Percentiles rank a stretch among this genome's conserved stretches.
Conservation (phyloP, 2,113 vertebrate genomes). For the Antidorcas marsupialis region DNA sequence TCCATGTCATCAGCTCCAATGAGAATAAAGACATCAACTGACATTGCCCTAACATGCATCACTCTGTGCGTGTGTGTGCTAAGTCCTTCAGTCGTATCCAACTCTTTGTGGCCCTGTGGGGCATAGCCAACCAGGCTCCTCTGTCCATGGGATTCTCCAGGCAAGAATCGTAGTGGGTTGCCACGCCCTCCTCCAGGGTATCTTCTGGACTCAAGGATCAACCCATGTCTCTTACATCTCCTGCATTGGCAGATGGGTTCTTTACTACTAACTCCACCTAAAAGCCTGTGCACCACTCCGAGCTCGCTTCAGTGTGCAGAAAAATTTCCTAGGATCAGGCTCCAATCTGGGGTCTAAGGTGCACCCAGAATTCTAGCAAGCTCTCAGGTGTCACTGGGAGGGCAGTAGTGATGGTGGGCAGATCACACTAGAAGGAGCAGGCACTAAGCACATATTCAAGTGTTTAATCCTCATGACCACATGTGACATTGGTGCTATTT, state of each 20-base stretch:
- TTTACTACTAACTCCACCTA: background rate
- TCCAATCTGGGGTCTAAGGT: background rate
- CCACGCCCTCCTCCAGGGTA: background rate
- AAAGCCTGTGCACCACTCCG: rapidly evolving
- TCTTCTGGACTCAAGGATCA: background rate
- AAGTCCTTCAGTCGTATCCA: background rate
- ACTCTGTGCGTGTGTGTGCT: background rate
- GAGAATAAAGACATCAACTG: background rate
- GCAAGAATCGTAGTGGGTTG: background rate
- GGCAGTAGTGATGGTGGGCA: background rate
- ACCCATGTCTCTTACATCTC: background rate
- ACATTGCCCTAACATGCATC: rapidly evolving
- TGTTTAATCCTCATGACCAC: background rate
- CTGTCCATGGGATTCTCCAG: background rate
- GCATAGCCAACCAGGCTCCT: background rate
- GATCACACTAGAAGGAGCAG: background rate
- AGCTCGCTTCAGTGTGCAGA: background rate
- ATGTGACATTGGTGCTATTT: rapidly evolving
- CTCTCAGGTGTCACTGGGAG: background rate
- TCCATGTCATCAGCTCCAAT: background rate
- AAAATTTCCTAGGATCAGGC: no score
- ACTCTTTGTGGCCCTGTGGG: background rate
- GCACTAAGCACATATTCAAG: rapidly evolving
- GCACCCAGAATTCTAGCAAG: background rate
- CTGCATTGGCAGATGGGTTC: background rate